Evolutionary conservation across 2,113 vertebrate species (phyloP), one percentile per base, ranked within the genome.

Genomic region (Sitta europaea): DNA sequence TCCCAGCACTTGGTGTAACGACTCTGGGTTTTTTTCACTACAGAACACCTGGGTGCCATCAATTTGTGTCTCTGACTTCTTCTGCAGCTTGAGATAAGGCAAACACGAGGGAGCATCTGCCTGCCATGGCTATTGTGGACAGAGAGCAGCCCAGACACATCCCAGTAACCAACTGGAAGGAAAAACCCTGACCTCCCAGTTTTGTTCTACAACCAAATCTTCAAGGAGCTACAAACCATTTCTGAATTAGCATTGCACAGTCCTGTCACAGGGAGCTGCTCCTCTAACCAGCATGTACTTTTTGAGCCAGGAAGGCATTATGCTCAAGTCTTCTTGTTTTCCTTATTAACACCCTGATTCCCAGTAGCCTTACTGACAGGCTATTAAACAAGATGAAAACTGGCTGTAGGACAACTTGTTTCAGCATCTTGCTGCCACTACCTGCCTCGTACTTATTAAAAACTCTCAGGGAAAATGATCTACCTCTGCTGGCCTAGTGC

Each of bases 81-180:
- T 55, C 90, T 93, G 94, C 75, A 83, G 75, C 67, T 66, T 21
- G 36, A 92, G 96, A 97, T 96, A 97, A 90, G 54, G 58, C 54
- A 67, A 75, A 53, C 62, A 42, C 0, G 0, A 45, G 78, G 33
- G 23, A 82, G 14, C 58, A 61, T 63, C 54, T 2, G 1, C 31
- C 29, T 75, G 31, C 35, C 50, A 8, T 1, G 50, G 77, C 36
- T 65, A 14, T 4, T 18, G 73, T 1, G 47, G 74, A 35, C 31
- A 47, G 31, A 72, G 14, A 53, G 9, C 38, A 90, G 45, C 27
- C 42, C 67, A 89, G 65, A 50, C 28, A 51, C 23, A 18, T 8
- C 1, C 20, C 72, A 81, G 4, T 8, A 57, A 70, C 25, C 45
- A 87, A 45, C 17, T 63, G 48, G 36, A 36, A 74, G 43, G 58